These are phyloP conservation scores for Epinephelus cyanopodus DNA, from an alignment of 2,113 vertebrate species.

Conservation along the genomic window DNA sequence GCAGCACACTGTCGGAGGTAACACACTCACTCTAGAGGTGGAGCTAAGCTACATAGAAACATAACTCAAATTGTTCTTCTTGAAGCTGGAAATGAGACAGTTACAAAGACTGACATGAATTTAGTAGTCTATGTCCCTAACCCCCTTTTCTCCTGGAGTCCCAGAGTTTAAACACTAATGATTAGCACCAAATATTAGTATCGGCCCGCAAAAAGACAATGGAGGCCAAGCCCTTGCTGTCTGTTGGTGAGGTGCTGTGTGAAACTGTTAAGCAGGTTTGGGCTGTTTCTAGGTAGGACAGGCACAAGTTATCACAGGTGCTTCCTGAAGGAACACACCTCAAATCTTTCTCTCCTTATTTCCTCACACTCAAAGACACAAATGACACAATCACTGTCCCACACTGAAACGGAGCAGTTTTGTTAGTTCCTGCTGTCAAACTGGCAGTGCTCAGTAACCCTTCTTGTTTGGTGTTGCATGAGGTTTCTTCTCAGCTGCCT, in stretches of 20 bases:
- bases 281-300: constrained; percentile 58
- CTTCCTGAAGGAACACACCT: constrained; percentile 51
- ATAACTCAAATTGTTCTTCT: background rate
- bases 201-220: constrained; percentile 15
- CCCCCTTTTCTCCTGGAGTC: background rate
- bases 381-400: background rate
- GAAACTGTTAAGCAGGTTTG: constrained; percentile 78
- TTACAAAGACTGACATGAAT: background rate
- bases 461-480: constrained; percentile 7
- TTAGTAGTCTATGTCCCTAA: fast-evolving
- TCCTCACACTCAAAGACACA: constrained; percentile 22
- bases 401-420: constrained; percentile 25
- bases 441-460: background rate
- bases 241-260: constrained; percentile 10
- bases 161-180: background rate
- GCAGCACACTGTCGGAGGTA: constrained; percentile 84
- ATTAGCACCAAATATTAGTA: constrained; percentile 14
- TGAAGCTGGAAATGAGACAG: background rate
- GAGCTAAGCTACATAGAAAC: background rate
- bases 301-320: constrained; percentile 27
- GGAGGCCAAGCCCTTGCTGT: constrained; percentile 38
- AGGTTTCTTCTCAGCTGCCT: constrained; percentile 16
- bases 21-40: background rate
- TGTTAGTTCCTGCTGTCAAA: constrained; percentile 23
- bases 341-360: background rate